These are phyloP conservation scores for Vombatus ursinus DNA, from an alignment of 2,113 vertebrate genomes.

Conservation along the genomic window DNA sequence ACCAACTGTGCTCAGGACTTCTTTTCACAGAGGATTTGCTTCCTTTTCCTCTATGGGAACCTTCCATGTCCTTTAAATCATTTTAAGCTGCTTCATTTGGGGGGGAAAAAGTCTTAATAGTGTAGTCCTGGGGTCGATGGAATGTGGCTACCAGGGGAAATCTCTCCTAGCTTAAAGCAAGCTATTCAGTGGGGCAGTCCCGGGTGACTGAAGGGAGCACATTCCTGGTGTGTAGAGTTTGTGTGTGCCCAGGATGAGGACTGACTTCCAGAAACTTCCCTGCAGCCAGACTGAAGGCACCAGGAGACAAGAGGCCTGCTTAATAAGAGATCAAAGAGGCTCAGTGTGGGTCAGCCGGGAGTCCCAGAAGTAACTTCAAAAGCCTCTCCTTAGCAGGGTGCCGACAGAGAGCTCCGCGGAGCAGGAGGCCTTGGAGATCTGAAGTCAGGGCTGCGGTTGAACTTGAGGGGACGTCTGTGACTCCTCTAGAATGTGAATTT, in stretches of 20 bases:
- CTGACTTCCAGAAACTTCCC: slow-evolving; percentile 67
- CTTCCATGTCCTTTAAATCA: slow-evolving; percentile 82
- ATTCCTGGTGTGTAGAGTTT: slow-evolving; percentile 75
- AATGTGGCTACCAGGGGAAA: slow-evolving; percentile 76
- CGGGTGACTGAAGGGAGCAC: slow-evolving; percentile 55
- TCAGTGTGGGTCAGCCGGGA: slow-evolving; percentile 70
- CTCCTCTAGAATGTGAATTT: slow-evolving; percentile 51
- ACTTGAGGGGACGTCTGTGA: slow-evolving; percentile 24
- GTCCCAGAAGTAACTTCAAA: slow-evolving; percentile 49
- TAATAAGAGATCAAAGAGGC: slow-evolving; percentile 78
- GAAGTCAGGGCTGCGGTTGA: slow-evolving; percentile 46
- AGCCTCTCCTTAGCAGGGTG: slow-evolving; percentile 46
- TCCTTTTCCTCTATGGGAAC: slow-evolving; percentile 79
- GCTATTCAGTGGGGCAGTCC: slow-evolving; percentile 70
- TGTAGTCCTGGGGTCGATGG: slow-evolving; percentile 76
- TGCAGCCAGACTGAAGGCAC: slow-evolving; percentile 60
- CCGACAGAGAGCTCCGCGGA: slow-evolving; percentile 56
- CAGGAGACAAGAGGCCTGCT: slow-evolving; percentile 75
- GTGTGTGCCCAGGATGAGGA: slow-evolving; percentile 47
- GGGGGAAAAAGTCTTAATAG: slow-evolving; percentile 81
- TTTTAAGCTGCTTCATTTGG: slow-evolving; percentile 82
- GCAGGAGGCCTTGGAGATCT: slow-evolving; percentile 30
- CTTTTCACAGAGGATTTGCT: slow-evolving; percentile 82
- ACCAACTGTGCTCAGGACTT: slow-evolving; percentile 78
- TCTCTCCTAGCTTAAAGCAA: slow-evolving; percentile 77